Percentiles rank a stretch among this genome's conserved stretches.
phyloP scores from a whole-genome alignment of 2,888 invertebrate genomes.

The Heteromyza rotundicornis region DNA sequence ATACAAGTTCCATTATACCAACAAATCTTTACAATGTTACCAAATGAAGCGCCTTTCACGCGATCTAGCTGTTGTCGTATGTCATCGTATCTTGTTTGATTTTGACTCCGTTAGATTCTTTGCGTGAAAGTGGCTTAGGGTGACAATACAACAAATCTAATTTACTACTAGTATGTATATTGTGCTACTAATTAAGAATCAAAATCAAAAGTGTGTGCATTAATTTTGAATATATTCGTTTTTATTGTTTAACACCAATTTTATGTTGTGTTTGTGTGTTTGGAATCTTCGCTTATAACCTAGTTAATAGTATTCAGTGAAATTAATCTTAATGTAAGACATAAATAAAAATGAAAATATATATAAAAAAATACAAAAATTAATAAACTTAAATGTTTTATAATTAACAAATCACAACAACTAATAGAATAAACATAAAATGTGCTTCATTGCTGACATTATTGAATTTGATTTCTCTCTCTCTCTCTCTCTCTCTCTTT shows the following conservation, averaged over 20 bases:
- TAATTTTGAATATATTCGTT: conserved; percentile 14
- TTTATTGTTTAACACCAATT: background rate
- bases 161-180: too few species aligned
- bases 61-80: too few species aligned
- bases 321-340: conserved; percentile 9
- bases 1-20: too few species aligned
- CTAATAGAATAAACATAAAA: conserved; percentile 5
- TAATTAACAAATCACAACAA: conserved; percentile 9
- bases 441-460: background rate
- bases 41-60: too few species aligned
- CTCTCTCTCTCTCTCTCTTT: too few species aligned
- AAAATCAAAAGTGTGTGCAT: conserved; percentile 10
- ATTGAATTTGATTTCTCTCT: background rate
- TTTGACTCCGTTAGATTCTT: too few species aligned
- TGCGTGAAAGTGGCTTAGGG: too few species aligned
- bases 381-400: conserved; percentile 6
- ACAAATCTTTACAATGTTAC: too few species aligned
- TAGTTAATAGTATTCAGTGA: background rate
- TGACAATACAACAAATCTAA: too few species aligned
- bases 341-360: conserved; percentile 11
- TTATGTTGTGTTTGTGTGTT: too few species aligned
- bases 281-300: background rate
- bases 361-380: background rate
- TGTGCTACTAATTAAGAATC: conserved; percentile 21
- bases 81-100: too few species aligned